A percentile compares a stretch with the other conserved stretches of the same genome.
Conservation (phyloP, 2,797 vertebrate species). For the Gallinago nigripennis region DNA sequence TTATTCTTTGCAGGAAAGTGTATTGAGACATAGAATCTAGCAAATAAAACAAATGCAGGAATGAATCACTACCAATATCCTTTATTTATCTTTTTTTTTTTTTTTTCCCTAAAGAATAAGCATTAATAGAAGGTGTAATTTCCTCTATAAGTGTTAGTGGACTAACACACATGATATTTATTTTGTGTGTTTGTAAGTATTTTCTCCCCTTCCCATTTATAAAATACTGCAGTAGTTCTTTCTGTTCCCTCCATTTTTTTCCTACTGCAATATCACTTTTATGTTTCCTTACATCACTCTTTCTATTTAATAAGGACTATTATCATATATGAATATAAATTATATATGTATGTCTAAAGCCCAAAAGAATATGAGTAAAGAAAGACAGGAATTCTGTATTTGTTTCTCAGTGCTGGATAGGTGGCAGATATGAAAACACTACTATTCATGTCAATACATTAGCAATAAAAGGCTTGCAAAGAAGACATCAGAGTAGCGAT, state of each 20-base stretch:
- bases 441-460: not conserved
- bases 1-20: not conserved
- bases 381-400: not conserved
- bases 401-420: not conserved
- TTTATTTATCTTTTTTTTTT: not conserved
- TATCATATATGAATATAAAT: not conserved
- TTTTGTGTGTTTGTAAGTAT: not conserved
- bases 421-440: not conserved
- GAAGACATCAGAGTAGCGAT: not conserved
- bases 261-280: not conserved
- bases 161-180: not conserved
- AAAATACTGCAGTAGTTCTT: not conserved
- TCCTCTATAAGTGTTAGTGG: not conserved
- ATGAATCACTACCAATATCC: not conserved
- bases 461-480: constrained; percentile 13
- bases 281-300: not conserved
- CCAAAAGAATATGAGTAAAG: not conserved
- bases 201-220: not conserved
- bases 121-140: not conserved
- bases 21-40: not conserved
- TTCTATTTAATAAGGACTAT: not conserved
- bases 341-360: not conserved
- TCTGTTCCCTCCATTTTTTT: not conserved
- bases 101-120: not conserved
- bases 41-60: not conserved